Evolutionary conservation across 2,797 vertebrate species (phyloP).

Genomic region (Limnodromus scolopaceus): DNA sequence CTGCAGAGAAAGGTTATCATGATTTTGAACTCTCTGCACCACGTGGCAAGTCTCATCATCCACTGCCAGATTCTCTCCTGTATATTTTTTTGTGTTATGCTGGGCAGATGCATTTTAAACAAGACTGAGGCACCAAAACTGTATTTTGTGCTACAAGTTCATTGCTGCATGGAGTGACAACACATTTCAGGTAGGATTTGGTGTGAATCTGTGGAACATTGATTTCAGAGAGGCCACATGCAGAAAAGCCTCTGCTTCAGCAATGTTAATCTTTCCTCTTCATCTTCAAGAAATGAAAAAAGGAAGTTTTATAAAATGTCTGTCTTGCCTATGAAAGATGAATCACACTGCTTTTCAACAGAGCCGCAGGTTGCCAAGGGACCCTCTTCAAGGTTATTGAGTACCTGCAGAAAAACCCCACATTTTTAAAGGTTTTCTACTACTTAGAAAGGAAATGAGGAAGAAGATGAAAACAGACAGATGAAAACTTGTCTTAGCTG

Average conservation of each 20-base stretch:
- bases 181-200: neutral
- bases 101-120: neutral
- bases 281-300: neutral
- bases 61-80: neutral
- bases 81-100: neutral
- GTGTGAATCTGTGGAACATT: neutral
- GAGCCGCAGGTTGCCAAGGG: neutral
- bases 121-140: neutral
- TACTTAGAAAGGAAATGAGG: neutral
- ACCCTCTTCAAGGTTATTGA: neutral
- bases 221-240: neutral
- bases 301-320: neutral
- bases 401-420: neutral
- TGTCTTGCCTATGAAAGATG: neutral
- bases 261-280: neutral
- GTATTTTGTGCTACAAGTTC: neutral
- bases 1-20: neutral
- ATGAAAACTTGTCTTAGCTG: neutral
- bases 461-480: neutral
- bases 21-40: neutral
- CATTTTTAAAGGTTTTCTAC: neutral
- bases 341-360: constrained; percentile 7
- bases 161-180: neutral
- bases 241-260: neutral
- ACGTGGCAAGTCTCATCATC: neutral